phyloP scores from a whole-genome alignment of 2,888 invertebrate genomes.

The Apamea monoglypha region DNA sequence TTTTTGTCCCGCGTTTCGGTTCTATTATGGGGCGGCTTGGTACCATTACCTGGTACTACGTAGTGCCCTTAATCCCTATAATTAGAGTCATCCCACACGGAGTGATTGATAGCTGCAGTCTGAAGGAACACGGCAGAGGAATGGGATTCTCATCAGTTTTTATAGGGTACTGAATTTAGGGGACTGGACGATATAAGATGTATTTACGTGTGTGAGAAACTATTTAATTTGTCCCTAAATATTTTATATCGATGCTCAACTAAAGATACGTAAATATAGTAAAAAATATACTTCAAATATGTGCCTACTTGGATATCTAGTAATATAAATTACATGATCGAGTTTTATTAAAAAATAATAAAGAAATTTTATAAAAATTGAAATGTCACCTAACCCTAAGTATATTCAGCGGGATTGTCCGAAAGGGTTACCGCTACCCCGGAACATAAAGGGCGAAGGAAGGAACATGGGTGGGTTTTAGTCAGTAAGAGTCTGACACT shows the following conservation, averaged over 20 bases:
- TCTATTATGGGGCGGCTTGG: slow-evolving; percentile 48
- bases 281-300: not conserved
- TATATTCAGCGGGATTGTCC: too few relatives aligned
- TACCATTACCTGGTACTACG: slow-evolving; percentile 80
- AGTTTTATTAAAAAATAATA: too few relatives aligned
- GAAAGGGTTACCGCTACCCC: too few relatives aligned
- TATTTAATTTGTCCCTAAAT: not conserved
- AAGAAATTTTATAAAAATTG: not conserved
- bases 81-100: slow-evolving; percentile 86
- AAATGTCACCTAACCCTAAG: not conserved
- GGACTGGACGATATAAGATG: slow-evolving; percentile 8
- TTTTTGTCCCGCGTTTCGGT: slow-evolving; percentile 58
- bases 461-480: too few relatives aligned
- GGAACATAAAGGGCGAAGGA: too few relatives aligned
- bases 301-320: not conserved
- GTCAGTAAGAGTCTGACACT: too few relatives aligned
- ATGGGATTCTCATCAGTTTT: slow-evolving; percentile 87
- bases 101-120: slow-evolving; percentile 86
- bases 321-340: not conserved
- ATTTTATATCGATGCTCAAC: not conserved
- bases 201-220: slow-evolving; percentile 1
- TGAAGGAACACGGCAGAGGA: slow-evolving; percentile 74
- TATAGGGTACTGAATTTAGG: slow-evolving; percentile 66
- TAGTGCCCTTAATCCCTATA: slow-evolving; percentile 85
- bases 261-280: not conserved